Conservation (phyloP, 2,797 vertebrate species). For the Eleutherodactylus coqui region DNA sequence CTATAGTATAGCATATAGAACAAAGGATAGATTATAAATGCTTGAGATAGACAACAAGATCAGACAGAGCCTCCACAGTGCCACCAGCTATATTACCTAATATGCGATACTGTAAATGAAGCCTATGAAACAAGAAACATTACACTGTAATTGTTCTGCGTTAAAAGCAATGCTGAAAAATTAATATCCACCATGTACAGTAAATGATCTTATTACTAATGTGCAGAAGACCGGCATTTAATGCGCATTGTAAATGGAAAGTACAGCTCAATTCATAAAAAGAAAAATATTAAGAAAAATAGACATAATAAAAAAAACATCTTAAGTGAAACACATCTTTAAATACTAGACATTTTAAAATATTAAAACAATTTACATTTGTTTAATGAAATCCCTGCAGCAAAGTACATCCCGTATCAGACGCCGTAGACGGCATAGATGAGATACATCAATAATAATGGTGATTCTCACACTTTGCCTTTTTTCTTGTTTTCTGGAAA, state of each 20-base stretch:
- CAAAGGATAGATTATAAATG: no score
- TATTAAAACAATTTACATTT: not conserved
- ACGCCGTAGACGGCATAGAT: not conserved
- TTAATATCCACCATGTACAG: not conserved
- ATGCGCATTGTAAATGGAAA: not conserved
- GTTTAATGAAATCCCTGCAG: not conserved
- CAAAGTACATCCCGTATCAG: not conserved
- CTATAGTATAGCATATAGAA: no score
- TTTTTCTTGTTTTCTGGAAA: not conserved
- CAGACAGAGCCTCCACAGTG: no score
- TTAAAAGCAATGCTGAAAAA: not conserved
- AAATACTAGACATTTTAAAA: not conserved
- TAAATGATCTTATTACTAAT: not conserved
- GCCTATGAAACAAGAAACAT: not conserved
- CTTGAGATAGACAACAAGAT: no score
- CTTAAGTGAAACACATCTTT: not conserved
- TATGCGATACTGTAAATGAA: not conserved
- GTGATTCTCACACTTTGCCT: no score
- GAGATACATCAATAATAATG: constrained; percentile 14
- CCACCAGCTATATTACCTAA: no score
- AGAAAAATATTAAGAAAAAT: not conserved
- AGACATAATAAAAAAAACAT: not conserved
- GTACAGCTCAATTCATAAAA: not conserved
- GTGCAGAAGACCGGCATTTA: not conserved
- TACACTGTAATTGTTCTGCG: no score